Base-by-base conservation (phyloP, 2,797 vertebrate species). In the Aythya fuligula region DNA sequence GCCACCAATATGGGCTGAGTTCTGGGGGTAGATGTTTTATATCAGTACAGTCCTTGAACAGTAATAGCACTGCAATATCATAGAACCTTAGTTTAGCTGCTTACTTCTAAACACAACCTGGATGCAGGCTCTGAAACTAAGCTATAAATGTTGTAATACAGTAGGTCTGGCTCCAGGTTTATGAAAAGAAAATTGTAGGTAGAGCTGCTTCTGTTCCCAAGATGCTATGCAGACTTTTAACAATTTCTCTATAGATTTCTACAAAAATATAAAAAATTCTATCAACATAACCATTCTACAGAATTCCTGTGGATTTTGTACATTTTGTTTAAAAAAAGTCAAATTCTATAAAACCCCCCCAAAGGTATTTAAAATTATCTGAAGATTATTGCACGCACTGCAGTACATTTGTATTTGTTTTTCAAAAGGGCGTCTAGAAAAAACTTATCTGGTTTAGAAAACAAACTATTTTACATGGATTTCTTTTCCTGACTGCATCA, bases 231-330 rank as follows among this genome's bases (percentile, higher is more conserved):
- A 38, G 91, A 77, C 62, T 96, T 96, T 80, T 90, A 96, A 94
- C 87, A 94, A 87, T 91, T 96, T 93, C 77, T 94, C 95, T 96
- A 95, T 47, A 92, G 93, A 96, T 95, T 94, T 95, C 96, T 97
- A 98, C 92, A 97, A 97, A 98, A 97, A 97, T 97, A 97, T 96
- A 95, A 96, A 97, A 97, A 97, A 87, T 91, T 96, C 96, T 91
- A 96, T 97, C 95, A 98, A 96, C 94, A 95, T 90, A 97, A 97
- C 85, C 94, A 95, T 95, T 97, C 96, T 96, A 97, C 90, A 97
- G 97, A 97, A 96, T 95, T 95, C 93, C 56, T 86, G 85, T 96
- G 96, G 97, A 97, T 95, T 96, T 97, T 97, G 89, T 96, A 95
- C 91, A 97, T 92, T 88, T 97, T 80, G 94, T 73, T 95, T 85